Evolutionary conservation across 1,140 invertebrate species (phyloP).

Genomic region (Tetraneura akinire): DNA sequence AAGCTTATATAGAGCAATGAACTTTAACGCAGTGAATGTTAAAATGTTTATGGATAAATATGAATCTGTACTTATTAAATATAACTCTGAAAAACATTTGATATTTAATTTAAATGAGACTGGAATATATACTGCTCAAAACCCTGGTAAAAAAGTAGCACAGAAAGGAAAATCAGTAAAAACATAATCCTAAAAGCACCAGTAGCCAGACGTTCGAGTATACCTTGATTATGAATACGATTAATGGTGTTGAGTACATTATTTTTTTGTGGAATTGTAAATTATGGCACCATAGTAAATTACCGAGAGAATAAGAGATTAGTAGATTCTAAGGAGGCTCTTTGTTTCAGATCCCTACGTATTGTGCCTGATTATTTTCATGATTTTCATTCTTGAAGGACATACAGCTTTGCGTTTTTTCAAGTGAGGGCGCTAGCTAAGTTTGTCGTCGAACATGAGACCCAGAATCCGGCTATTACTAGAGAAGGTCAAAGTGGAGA

Average conservation of each 20-base stretch:
- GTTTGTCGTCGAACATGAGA: conserved; percentile 19
- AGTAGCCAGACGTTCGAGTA: background rate
- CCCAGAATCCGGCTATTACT: background rate
- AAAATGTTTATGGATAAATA: too few species aligned
- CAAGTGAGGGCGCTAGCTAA: background rate
- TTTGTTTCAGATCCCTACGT: background rate
- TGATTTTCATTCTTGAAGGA: conserved; percentile 2
- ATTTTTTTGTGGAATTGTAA: background rate
- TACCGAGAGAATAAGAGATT: background rate
- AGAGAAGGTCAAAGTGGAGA: background rate
- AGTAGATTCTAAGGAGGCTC: background rate
- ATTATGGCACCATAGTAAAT: background rate
- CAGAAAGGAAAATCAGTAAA: conserved; percentile 53
- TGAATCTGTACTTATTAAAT: too few species aligned
- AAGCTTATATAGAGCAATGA: conserved; percentile 16
- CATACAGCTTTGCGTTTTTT: conserved; percentile 6
- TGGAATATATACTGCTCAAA: conserved; percentile 48
- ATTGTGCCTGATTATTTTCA: background rate
- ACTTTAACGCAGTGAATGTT: conserved; percentile 19
- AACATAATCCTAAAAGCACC: conserved; percentile 19
- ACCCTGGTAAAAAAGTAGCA: conserved; percentile 57
- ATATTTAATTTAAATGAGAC: conserved; percentile 59
- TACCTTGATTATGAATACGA: conserved; percentile 23
- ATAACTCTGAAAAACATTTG: conserved; percentile 54
- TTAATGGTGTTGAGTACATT: background rate